phyloP scores from a whole-genome alignment of 2,797 vertebrate species.

The Oophaga sylvatica region DNA sequence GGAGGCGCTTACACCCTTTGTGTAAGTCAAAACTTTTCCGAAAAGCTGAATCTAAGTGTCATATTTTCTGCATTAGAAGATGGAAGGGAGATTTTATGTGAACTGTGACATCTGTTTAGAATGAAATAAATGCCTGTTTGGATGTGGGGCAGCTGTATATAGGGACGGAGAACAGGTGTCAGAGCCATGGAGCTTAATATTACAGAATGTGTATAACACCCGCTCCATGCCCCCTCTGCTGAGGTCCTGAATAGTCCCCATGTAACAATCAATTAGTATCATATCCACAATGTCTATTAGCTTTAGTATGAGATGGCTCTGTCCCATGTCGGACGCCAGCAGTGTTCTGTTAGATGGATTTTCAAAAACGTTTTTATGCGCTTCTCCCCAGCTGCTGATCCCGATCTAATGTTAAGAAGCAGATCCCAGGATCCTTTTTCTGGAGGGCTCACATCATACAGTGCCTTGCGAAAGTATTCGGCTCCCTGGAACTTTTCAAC shows the following conservation, averaged over 20 bases:
- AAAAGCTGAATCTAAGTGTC: background rate
- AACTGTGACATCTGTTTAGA: constrained; percentile 47
- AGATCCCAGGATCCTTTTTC: too few relatives aligned
- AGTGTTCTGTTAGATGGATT: too few relatives aligned
- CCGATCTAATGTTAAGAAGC: too few relatives aligned
- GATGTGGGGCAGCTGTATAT: constrained; percentile 40
- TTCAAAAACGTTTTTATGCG: too few relatives aligned
- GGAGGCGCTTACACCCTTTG: background rate
- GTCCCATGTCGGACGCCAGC: too few relatives aligned
- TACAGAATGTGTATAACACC: constrained; percentile 36
- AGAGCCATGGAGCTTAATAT: constrained; percentile 9
- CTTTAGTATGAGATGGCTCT: too few relatives aligned
- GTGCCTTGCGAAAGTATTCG: too few relatives aligned
- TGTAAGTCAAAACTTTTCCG: background rate
- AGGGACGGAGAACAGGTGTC: constrained; percentile 43
- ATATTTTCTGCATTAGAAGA: constrained; percentile 29
- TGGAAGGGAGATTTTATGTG: background rate
- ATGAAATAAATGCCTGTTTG: constrained; percentile 21
- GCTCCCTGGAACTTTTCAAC: too few relatives aligned
- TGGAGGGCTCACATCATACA: too few relatives aligned
- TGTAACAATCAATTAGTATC: background rate
- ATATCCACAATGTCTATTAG: background rate
- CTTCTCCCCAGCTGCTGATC: too few relatives aligned
- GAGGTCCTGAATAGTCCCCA: background rate
- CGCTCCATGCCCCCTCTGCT: background rate